These are phyloP conservation scores for Sipha flava DNA, from an alignment of 1,140 invertebrate genomes.

Conservation along the genomic window DNA sequence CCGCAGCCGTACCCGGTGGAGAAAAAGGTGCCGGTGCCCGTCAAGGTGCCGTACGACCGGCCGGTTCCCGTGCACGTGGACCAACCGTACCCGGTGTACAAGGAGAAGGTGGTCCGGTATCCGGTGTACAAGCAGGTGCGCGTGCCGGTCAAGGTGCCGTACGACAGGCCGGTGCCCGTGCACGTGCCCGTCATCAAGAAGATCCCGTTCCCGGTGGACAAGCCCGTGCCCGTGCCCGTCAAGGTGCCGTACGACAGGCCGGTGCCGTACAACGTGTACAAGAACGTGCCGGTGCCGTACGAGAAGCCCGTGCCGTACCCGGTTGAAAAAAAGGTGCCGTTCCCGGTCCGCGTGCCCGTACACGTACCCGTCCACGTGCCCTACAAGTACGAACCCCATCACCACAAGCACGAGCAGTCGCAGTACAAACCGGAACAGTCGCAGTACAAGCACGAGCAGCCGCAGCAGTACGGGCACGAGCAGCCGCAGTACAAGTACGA, in stretches of 20 bases:
- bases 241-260: conserved; percentile 42
- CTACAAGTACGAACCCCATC: neutral
- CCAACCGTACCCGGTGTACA: conserved; percentile 61
- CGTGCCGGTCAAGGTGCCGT: conserved; percentile 58
- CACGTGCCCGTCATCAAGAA: conserved; percentile 61
- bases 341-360: conserved; percentile 62
- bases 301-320: conserved; percentile 64
- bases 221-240: conserved; percentile 60
- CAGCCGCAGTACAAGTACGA: too few relatives aligned
- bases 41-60: conserved; percentile 57
- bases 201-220: conserved; percentile 63
- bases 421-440: too few relatives aligned
- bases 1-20: conserved; percentile 57
- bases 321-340: conserved; percentile 61
- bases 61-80: conserved; percentile 62
- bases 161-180: conserved; percentile 59
- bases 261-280: conserved; percentile 55
- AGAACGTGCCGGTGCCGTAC: conserved; percentile 60
- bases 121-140: conserved; percentile 62
- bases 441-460: neutral
- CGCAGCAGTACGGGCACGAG: neutral
- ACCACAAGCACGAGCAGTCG: neutral
- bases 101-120: conserved; percentile 62
- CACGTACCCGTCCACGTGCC: conserved; percentile 55
- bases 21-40: conserved; percentile 48